phyloP scores from a whole-genome alignment of 2,888 invertebrate species.

The Exephanes ischioxanthus region DNA sequence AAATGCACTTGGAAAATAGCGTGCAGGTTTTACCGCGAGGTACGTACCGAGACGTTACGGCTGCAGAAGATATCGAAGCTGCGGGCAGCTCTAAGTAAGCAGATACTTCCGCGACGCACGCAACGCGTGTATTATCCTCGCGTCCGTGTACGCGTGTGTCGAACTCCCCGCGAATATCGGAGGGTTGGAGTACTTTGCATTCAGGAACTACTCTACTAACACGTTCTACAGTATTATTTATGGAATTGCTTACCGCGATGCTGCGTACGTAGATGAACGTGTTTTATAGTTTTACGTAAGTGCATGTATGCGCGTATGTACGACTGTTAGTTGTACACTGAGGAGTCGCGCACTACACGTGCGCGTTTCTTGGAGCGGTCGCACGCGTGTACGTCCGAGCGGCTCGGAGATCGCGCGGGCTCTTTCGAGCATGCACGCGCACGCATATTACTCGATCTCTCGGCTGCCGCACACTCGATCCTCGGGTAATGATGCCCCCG shows the following conservation, averaged over 20 bases:
- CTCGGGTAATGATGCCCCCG: constrained; percentile 45
- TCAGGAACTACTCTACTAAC: constrained; percentile 60
- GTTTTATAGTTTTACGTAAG: constrained; percentile 11
- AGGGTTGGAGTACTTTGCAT: constrained; percentile 43
- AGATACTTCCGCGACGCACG: constrained; percentile 60
- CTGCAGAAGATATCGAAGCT: constrained; percentile 49
- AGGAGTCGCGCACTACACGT: constrained; percentile 2
- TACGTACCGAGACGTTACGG: constrained; percentile 35
- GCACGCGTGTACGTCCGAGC: constrained; percentile 10
- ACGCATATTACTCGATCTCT: constrained; percentile 54
- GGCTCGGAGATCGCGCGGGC: constrained; percentile 35
- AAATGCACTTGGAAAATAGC: constrained; percentile 18
- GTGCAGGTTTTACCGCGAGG: constrained; percentile 4
- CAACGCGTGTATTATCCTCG: constrained; percentile 51
- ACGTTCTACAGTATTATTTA: constrained; percentile 63
- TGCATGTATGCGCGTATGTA: not conserved
- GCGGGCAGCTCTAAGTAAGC: constrained; percentile 44
- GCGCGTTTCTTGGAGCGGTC: constrained; percentile 13
- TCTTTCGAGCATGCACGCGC: constrained; percentile 67
- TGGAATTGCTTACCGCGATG: constrained; percentile 49
- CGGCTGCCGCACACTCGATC: constrained; percentile 53
- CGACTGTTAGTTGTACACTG: not conserved
- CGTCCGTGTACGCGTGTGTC: not conserved
- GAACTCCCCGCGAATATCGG: not conserved
- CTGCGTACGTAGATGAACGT: not conserved